Evolutionary conservation across 2,888 invertebrate species (phyloP).

Genomic region (Eristalinus sepulchralis): DNA sequence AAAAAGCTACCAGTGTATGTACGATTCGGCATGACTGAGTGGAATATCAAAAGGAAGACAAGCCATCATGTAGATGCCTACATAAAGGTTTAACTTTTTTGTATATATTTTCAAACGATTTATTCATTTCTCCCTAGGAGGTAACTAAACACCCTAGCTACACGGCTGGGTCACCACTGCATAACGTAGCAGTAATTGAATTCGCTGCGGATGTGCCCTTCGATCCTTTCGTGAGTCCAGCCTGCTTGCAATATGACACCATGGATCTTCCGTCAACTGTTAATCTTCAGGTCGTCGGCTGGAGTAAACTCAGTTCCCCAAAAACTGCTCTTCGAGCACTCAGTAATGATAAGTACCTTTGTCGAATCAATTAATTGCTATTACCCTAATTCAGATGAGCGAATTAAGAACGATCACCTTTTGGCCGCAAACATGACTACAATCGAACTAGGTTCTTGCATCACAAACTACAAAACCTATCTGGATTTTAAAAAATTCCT

Average conservation of each 20-base stretch:
- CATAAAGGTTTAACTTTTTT: background rate
- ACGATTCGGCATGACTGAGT: background rate
- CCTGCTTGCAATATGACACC: background rate
- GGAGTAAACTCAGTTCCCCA: background rate
- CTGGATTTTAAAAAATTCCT: background rate
- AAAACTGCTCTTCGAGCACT: background rate
- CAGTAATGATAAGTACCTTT: background rate
- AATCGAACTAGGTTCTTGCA: background rate
- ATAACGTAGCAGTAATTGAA: background rate
- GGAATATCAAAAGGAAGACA: background rate
- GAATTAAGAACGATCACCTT: background rate
- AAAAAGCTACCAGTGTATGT: background rate
- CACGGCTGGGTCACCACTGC: background rate
- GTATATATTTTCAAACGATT: background rate
- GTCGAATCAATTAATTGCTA: background rate
- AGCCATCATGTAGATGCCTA: background rate
- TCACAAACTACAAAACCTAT: background rate
- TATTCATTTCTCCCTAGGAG: background rate
- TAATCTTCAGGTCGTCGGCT: background rate
- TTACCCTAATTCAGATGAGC: background rate
- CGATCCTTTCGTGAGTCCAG: background rate
- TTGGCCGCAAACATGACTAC: background rate
- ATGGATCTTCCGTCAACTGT: background rate
- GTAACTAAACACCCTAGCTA: background rate
- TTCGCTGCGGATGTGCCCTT: background rate